Base-by-base conservation (phyloP, 2,797 vertebrate species). In the Cynopterus sphinx region DNA sequence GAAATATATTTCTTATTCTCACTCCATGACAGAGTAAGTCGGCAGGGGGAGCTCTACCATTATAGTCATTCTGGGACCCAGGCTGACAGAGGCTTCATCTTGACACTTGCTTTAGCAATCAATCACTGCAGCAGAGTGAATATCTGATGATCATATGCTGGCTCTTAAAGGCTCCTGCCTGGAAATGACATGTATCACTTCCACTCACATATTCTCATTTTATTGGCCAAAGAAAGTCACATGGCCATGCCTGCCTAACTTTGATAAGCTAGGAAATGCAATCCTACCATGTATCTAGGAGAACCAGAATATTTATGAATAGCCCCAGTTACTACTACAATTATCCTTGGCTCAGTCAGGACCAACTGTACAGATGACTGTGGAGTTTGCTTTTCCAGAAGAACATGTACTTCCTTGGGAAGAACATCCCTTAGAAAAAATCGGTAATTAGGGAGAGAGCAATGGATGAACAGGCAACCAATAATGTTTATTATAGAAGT, bases 201-300 rank as follows among this genome's bases (percentile, higher is more conserved):
- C 49, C 33, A 33, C 33, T 33, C 33, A 33, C 33, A 33, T 84
- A 79, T 70, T 90, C 81, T 87, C 26, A 92, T 63, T 73, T 78
- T 46, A 81, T 53, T 73, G 46, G 53, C 46, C 39, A 75, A 88
- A 83, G 41, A n/a, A 95, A 96, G 78, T 92, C 83, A 96, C 43
- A 67, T 91, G 71, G 74, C 65, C 36, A 75, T 5, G 24, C 6
- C 41, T 5, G 24, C 6, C 41, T 84, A 87, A 83, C 61, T 84
- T 75, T 46, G 57, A 61, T 33, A 91, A 96, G 33, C 17, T 90
- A 75, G 26, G 26, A 91, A 85, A 81, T 81, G 17, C 31, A 94
- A 71, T 16, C 68, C 33, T 71, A 61, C n/a, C 36, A 63, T 51
- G 31, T 57, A 70, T 55, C 53, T 49, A 81, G 51, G 46, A 93